Percentiles rank a stretch among this genome's conserved stretches.
Evolutionary conservation across 1,140 invertebrate species (phyloP).

Genomic region (Melipona quadrifasciata): DNA sequence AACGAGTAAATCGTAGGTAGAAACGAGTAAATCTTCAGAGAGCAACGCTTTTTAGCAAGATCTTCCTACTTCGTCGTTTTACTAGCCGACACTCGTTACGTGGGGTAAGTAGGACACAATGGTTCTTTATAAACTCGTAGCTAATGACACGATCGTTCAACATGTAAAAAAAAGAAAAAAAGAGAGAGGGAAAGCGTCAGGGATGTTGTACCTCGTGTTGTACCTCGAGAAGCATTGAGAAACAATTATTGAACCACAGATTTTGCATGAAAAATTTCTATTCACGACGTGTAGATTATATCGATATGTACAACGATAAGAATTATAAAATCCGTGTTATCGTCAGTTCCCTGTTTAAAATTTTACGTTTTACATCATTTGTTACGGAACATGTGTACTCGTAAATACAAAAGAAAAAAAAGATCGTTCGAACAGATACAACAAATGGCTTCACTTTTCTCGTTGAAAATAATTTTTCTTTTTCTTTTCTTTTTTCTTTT

Average conservation of each 20-base stretch:
- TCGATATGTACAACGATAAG: conserved; percentile 51
- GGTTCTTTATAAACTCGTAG: neutral
- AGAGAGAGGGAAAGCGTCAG: neutral
- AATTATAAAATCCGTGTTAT: conserved; percentile 28
- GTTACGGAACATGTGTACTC: neutral
- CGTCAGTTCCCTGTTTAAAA: neutral
- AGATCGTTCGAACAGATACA: neutral
- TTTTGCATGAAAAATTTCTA: conserved; percentile 39
- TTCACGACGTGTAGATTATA: conserved; percentile 26
- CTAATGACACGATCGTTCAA: neutral
- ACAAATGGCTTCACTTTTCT: too few species aligned
- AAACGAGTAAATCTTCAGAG: conserved; percentile 12
- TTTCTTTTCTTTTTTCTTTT: neutral
- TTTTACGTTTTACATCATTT: neutral
- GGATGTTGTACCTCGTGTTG: neutral
- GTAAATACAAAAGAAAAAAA: neutral
- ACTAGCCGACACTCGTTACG: neutral
- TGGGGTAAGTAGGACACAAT: neutral
- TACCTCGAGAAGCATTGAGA: neutral
- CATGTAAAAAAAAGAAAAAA: neutral
- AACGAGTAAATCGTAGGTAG: conserved; percentile 15
- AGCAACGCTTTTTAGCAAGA: neutral
- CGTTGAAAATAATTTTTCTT: too few species aligned
- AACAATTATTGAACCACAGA: neutral
- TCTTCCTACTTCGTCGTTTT: neutral